Conservation (phyloP, 2,888 invertebrate species). For the Ariolimax columbianus region DNA sequence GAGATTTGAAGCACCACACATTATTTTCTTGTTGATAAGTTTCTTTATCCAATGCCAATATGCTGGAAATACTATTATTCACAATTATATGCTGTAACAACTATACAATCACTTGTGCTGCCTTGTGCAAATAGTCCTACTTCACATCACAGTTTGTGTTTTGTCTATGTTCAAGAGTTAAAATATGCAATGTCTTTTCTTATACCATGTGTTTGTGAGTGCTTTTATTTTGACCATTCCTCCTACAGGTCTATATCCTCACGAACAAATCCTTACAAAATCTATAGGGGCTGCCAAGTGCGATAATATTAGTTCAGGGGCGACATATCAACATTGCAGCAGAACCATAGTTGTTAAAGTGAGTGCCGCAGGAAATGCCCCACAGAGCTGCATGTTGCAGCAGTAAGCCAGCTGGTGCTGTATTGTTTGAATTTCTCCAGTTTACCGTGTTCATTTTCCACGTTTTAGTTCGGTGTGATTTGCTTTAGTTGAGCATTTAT, state of each 20-base stretch:
- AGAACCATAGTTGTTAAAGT: constrained; percentile 39
- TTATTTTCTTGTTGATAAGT: background rate
- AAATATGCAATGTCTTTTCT: background rate
- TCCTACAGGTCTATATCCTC: constrained; percentile 51
- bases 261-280: constrained; percentile 50
- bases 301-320: constrained; percentile 32
- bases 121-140: background rate
- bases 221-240: constrained; percentile 36
- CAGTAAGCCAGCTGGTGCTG: constrained; percentile 30
- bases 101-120: background rate
- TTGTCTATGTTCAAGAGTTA: background rate
- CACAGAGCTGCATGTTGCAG: constrained; percentile 36
- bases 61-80: background rate
- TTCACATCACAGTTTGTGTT: background rate
- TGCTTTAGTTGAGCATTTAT: constrained; percentile 26
- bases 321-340: constrained; percentile 29
- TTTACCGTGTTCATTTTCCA: constrained; percentile 30
- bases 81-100: background rate
- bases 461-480: constrained; percentile 24
- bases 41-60: background rate
- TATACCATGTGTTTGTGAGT: constrained; percentile 1
- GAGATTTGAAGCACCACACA: background rate
- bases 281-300: constrained; percentile 35
- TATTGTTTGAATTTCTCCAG: constrained; percentile 34
- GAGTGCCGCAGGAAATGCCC: constrained; percentile 21